Percentiles rank a stretch among this genome's conserved stretches.
phyloP scores from a whole-genome alignment of 2,797 vertebrate species.

The Dermochelys coriacea region DNA sequence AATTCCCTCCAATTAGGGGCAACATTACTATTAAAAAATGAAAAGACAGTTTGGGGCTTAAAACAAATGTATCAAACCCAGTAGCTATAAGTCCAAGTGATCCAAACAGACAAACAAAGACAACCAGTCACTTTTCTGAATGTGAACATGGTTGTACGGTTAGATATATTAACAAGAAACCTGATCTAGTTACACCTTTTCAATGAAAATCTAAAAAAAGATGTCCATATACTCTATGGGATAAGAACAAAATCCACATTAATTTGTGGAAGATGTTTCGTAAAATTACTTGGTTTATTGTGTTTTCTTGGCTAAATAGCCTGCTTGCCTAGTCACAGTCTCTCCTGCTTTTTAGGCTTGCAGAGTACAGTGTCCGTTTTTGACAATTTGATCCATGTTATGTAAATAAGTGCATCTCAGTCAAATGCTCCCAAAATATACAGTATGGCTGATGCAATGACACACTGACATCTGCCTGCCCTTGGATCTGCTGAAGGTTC shows the following conservation, averaged over 20 bases:
- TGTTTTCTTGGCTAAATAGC: not conserved
- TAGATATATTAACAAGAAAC: not conserved
- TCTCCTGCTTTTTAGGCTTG: accelerated
- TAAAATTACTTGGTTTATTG: not conserved
- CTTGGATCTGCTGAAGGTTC: accelerated
- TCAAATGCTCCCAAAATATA: not conserved
- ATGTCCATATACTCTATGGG: not conserved
- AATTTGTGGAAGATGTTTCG: accelerated
- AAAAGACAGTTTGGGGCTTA: not conserved
- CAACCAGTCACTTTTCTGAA: not conserved
- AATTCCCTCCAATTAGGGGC: not conserved
- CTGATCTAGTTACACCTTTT: not conserved
- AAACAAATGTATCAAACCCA: not conserved
- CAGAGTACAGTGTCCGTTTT: not conserved
- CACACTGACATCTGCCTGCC: not conserved
- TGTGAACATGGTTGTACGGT: not conserved
- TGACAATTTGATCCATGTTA: not conserved
- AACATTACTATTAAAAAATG: not conserved
- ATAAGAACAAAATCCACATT: accelerated
- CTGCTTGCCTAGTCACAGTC: not conserved
- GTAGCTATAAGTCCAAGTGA: not conserved
- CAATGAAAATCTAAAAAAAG: not conserved
- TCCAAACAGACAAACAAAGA: not conserved
- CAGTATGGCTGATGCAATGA: too few species aligned
- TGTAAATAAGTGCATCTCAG: accelerated